Evolutionary conservation across 2,888 invertebrate genomes (phyloP).

Genomic region (Odontomyia ornata): DNA sequence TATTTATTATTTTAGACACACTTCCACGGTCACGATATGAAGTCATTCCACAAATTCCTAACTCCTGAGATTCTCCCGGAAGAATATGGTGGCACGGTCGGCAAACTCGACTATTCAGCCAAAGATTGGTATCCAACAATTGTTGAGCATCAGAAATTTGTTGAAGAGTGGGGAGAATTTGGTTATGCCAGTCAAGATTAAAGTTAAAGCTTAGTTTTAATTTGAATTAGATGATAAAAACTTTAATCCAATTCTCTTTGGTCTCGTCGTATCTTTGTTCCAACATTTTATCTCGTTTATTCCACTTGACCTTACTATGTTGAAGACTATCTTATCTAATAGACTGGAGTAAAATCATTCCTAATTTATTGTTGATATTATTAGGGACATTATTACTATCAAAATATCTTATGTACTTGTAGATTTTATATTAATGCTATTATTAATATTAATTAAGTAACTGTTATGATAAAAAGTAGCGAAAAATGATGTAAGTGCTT

Average conservation of each 20-base stretch:
- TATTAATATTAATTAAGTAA: no score
- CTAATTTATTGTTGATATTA: no score
- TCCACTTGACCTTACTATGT: no score
- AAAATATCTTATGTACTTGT: no score
- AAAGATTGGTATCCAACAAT: slow-evolving; percentile 81
- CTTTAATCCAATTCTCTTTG: background rate
- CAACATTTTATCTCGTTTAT: no score
- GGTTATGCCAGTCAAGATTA: slow-evolving; percentile 68
- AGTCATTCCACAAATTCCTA: slow-evolving; percentile 77
- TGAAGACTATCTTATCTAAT: no score
- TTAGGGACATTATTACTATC: no score
- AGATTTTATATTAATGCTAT: no score
- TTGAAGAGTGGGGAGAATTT: slow-evolving; percentile 74
- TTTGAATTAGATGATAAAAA: background rate
- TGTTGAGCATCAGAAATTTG: slow-evolving; percentile 71
- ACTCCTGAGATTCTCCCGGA: slow-evolving; percentile 74
- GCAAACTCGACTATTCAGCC: slow-evolving; percentile 79
- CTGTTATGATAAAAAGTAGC: no score
- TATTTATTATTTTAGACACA: slow-evolving; percentile 70
- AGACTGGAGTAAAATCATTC: no score
- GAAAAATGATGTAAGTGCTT: no score
- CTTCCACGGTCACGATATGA: slow-evolving; percentile 85
- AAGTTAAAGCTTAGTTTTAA: slow-evolving; percentile 10
- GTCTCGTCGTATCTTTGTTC: no score
- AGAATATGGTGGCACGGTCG: slow-evolving; percentile 79